Base-by-base conservation (phyloP, 2,797 vertebrate species). In the Pogonophryne albipinna region DNA sequence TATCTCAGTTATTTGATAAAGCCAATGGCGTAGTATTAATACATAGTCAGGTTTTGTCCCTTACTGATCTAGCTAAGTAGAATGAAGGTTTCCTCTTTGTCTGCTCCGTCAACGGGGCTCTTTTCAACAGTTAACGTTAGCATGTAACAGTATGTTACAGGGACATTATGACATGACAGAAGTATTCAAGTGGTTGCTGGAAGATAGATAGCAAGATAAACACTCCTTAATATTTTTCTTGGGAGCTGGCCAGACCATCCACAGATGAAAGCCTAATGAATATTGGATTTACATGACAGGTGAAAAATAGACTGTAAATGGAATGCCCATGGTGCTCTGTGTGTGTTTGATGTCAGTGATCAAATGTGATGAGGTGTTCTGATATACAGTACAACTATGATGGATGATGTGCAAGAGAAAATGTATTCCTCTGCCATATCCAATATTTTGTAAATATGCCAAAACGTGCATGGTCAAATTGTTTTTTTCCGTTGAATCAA, bases 251-350 rank as follows among this genome's bases (percentile, higher is more conserved):
- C 70, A 60, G 66, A 60, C 23, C 15, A 56, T 68, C 44, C 23
- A 20, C 13, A 0, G 15, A n/a, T 57, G 44, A 71, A 74, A 63
- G 45, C 45, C 45, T 70, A 20, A 66, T 74, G 66, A 70, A 61
- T 65, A 13, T 17, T 59, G 51, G 58, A 80, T 23, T 46, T 52
- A 47, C 34, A 41, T 51, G 58, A 64, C 66, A 80, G 61, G 51
- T 50, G 65, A 61, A 42, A 38, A 47, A 49, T 60, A 19, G 52
- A 47, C 41, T 44, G 19, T 10, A 42, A 57, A 71, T 38, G 52
- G 38, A 49, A 60, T 15, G 27, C 56, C 23, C 3, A 23, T n/a
- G 19, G 72, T 41, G 42, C 64, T 60, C 49, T 50, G 53, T 50
- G 41, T 74, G 62, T 20, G 47, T 52, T 66, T 66, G 72, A 70